Percentiles rank a stretch among this genome's conserved stretches.
Evolutionary conservation across 2,888 invertebrate species (phyloP).

Genomic region (Dorcus parallelipipedus): DNA sequence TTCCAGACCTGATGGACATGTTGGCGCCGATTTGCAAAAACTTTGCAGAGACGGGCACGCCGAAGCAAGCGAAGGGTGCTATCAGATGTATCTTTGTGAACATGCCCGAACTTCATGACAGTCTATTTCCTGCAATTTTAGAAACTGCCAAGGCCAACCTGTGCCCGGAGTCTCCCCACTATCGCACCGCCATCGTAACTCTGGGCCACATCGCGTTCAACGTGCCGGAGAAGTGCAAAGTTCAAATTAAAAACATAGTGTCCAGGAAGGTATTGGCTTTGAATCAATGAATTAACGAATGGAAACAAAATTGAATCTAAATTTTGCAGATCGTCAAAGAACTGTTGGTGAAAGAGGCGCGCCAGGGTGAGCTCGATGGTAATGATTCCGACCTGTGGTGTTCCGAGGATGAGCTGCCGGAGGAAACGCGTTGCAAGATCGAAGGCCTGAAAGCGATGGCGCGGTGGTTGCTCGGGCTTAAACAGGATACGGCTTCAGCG

Average conservation of each 20-base stretch:
- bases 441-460: conserved; percentile 96
- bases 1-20: conserved; percentile 71
- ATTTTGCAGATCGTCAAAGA: conserved; percentile 81
- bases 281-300: background rate
- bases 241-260: conserved; percentile 90
- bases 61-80: conserved; percentile 96
- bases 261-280: conserved; percentile 69
- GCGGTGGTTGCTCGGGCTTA: conserved; percentile 89
- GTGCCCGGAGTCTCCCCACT: conserved; percentile 71
- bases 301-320: background rate
- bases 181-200: conserved; percentile 90
- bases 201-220: conserved; percentile 93
- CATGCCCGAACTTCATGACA: conserved; percentile 67
- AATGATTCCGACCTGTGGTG: conserved; percentile 72
- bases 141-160: conserved; percentile 76
- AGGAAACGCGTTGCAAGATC: conserved; percentile 88
- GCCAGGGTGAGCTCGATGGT: conserved; percentile 45
- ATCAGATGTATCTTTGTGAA: conserved; percentile 89
- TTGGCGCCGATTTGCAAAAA: conserved; percentile 84
- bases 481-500: conserved; percentile 81
- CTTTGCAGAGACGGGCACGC: conserved; percentile 83
- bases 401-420: conserved; percentile 79
- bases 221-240: conserved; percentile 84
- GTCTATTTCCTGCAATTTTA: conserved; percentile 78
- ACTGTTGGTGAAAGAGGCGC: conserved; percentile 78